Evolutionary conservation across 2,113 vertebrate genomes (phyloP).

Genomic region (Lampris megalopsis): DNA sequence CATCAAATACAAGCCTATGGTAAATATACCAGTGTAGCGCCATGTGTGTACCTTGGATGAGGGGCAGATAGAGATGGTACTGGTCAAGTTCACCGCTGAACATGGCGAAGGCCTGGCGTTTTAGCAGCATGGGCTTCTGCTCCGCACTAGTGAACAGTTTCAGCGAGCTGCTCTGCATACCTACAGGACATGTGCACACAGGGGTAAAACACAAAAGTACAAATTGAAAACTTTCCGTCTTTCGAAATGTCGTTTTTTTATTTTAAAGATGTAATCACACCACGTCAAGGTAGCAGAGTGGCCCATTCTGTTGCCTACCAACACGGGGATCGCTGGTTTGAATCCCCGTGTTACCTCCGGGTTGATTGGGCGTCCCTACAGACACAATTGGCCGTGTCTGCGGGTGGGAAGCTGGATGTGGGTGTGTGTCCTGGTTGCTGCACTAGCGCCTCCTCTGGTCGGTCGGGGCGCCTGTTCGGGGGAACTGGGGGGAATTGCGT

Average conservation of each 20-base stretch:
- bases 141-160: conserved; percentile 91
- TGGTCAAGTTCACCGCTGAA: conserved; percentile 96
- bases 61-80: conserved; percentile 95
- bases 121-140: conserved; percentile 96
- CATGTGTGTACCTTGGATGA: conserved; percentile 91
- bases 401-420: too few relatives aligned
- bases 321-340: too few relatives aligned
- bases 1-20: not conserved
- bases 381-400: too few relatives aligned
- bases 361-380: too few relatives aligned
- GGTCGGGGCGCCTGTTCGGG: too few relatives aligned
- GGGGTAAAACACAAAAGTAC: not conserved
- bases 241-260: not conserved
- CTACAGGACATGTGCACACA: conserved; percentile 71
- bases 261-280: not conserved
- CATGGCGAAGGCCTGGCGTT: conserved; percentile 94
- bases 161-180: conserved; percentile 93
- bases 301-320: too few relatives aligned
- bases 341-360: too few relatives aligned
- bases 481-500: too few relatives aligned
- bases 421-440: too few relatives aligned
- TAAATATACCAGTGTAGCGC: not conserved
- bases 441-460: too few relatives aligned
- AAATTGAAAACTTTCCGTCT: not conserved
- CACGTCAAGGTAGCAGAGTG: not conserved